Evolutionary conservation across 2,888 invertebrate genomes (phyloP).

Genomic region (Acanthoscelides obtectus): DNA sequence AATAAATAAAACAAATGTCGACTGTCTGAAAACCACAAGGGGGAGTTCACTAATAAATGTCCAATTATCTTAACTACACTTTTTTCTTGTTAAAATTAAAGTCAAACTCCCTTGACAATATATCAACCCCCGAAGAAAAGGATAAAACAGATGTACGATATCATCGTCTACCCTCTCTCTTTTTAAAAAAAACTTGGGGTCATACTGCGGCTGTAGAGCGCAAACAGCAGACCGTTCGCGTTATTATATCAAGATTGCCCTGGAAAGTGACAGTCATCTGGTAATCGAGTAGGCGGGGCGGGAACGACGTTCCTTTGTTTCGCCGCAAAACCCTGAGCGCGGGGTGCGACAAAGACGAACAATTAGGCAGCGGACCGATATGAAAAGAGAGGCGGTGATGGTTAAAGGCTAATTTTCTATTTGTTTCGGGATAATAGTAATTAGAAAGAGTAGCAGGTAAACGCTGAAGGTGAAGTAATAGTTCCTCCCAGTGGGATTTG

Average conservation of each 20-base stretch:
- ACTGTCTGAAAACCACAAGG: too few relatives aligned
- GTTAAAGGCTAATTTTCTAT: too few relatives aligned
- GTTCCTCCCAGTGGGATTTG: too few relatives aligned
- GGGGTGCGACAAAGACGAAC: background rate
- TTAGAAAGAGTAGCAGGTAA: too few relatives aligned
- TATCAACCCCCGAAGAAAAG: background rate
- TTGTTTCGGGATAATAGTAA: too few relatives aligned
- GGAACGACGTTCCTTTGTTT: background rate
- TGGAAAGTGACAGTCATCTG: constrained; percentile 42
- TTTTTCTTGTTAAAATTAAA: too few relatives aligned
- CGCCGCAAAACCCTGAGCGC: background rate
- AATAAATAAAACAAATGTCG: too few relatives aligned
- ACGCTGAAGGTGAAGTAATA: too few relatives aligned
- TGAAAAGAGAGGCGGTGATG: background rate
- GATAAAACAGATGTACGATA: background rate
- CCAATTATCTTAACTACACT: too few relatives aligned
- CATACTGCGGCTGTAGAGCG: background rate
- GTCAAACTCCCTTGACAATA: background rate
- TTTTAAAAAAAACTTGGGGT: background rate
- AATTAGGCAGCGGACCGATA: background rate
- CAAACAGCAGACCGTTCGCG: background rate
- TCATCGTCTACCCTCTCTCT: background rate
- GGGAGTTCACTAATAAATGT: too few relatives aligned
- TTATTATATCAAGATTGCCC: constrained; percentile 40
- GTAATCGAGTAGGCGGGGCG: constrained; percentile 39